Evolutionary conservation across 2,888 invertebrate genomes (phyloP), one percentile per base, ranked within the genome.

Genomic region (Pristionchus fissidentatus): DNA sequence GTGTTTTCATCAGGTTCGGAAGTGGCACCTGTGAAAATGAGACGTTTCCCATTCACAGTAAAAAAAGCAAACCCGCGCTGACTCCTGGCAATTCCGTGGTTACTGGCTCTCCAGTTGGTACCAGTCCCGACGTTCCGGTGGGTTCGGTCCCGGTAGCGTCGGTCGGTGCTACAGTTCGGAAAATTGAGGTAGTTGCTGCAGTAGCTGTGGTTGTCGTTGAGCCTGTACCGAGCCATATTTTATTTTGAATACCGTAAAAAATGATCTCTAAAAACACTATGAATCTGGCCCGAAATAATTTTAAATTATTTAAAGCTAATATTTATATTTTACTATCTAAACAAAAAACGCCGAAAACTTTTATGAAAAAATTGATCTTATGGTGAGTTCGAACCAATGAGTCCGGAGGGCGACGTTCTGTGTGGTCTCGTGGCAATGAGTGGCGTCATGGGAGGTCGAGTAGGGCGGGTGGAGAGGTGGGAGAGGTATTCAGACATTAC

Each of bases 401-500:
- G 49, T 75, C 19, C 75, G 13, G 29, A 32, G 19, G 75, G 75
- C 29, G 75, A 75, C 22, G 75, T 75, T 49, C 75, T 26, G 32
- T 75, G 75, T 7, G 75, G 75, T 1, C 49, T 26, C 46, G 75
- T 75, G 49, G 75, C 75, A 3, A 75, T 52, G 0, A 49, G 41
- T 1, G 70, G 22, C 3, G 75, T 29, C 3, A 41, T 49, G 32
- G 75, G 46, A 19, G 49, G 4, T 15, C 49, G 46, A 29, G 75
- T 46, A 1, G 75, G 26, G 49, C 75, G 75, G 26, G 49, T 15
- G 1, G 49, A 26, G 32, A 75, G 22, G 22, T 75, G 49, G 1
- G 26, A n/a, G n/a, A 75, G 46, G 26, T 49, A 75, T 49, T 75
- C 75, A 2, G 46, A 26, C 49, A 75, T 75, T 22, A 75, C 75